Evolutionary conservation across 2,888 invertebrate genomes (phyloP), one percentile per base, ranked within the genome.

Genomic region (Adelognathus sp.): DNA sequence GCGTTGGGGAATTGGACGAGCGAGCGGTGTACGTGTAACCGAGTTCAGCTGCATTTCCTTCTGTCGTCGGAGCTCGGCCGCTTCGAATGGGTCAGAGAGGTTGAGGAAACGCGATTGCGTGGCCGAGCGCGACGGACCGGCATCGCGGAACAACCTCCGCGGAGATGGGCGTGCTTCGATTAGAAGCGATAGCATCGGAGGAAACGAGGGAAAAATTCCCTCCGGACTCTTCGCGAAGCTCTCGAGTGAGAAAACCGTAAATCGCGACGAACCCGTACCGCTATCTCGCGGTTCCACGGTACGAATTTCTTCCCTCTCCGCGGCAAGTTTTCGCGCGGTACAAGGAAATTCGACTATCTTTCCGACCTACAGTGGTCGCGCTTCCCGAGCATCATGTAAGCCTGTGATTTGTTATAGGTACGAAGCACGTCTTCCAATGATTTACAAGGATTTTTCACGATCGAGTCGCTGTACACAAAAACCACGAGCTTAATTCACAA

Each of bases 1-100:
- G 50, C 36, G 24, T 46, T 18, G 27, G 61, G 54, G 72, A 54
- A 76, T 71, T 60, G 66, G 54, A 54, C 36, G 75, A 36, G 54
- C 16, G 27, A 54, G 29, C 7, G 31, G 24, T 41, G 14, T 36
- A 44, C 21, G 39, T 14, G 29, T 50, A 44, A 46, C 16, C 61
- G 39, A 50, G 70, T 60, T 44, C 44, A 21, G 46, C 44, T 31
- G 46, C 67, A 52, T 44, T 61, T 44, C 18, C 44, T 18, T 50
- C 24, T 44, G 29, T 46, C 63, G 63, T 31, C 31, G 29, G n/a
- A n/a, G n/a, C n/a, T 21, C 46, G 46, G 24, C 18, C 24, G 14
- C 21, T 36, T 24, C 39, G 14, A 60, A 24, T 21, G n/a, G 24
- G 21, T 21, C 11, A 24, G 21, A 29, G 29, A 16, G 33, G 44